Evolutionary conservation across 2,113 vertebrate genomes (phyloP), one percentile per base, ranked within the genome.

Genomic region (Gadus macrocephalus): DNA sequence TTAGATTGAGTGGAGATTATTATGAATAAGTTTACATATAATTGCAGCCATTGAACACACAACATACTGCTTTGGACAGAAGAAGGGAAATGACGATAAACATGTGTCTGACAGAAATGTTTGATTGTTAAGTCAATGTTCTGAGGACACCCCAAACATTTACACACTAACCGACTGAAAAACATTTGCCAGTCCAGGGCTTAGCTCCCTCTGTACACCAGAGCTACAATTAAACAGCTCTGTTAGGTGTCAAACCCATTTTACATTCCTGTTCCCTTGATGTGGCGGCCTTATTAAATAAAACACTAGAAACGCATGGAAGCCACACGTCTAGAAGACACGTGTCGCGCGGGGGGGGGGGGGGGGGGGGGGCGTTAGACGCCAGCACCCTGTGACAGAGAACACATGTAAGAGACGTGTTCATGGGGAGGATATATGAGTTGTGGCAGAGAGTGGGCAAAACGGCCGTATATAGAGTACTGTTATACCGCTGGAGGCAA

Each of bases 371-470:
- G 42, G 42, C 0, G 16, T 38, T 38, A 59, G 53, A 58, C 25
- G 62, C 19, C 25, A 4, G 6, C 6, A 27, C 55, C 28, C 5
- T 64, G 25, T 64, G 62, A 59, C 27, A 22, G 27, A 8, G 28
- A 58, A 65, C 28, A 71, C 62, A 65, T 71, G 70, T 64, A 71
- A 15, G 38, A 35, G 62, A 56, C 53, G 20, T 58, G 62, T 71
- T 58, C 56, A 22, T 49, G 56, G 27, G 15, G 19, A 27, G 20
- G 12, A 72, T 67, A 71, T 71, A 64, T 9, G 70, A 58, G 28
- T 35, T 65, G 53, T 71, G 25, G 56, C 19, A 25, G 28, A 3
- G 14, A 25, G 58, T 42, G 28, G 61, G 22, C 53, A 72, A 7
- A 38, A 5, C 28, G 65, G 28, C 67, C 15, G 3, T 53, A 64